Conservation (phyloP, 2,797 vertebrate species). For the Dermochelys coriacea region DNA sequence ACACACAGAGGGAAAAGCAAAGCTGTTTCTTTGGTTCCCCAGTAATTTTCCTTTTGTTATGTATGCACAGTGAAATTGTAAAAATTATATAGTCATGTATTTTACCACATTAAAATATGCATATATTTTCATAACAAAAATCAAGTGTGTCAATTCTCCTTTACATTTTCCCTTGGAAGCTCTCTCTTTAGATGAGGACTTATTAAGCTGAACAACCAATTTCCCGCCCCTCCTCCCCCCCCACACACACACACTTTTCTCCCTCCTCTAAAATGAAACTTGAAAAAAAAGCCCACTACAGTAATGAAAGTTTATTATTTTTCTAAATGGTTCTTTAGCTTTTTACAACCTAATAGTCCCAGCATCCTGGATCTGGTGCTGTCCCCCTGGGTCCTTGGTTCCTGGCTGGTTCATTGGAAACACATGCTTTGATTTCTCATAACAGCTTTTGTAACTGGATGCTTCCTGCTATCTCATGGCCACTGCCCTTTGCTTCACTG, state of each 20-base stretch:
- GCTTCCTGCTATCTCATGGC: background rate
- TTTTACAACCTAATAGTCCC: background rate
- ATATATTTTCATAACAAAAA: slow-evolving; percentile 23
- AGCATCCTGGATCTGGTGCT: background rate
- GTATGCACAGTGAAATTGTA: slow-evolving; percentile 51
- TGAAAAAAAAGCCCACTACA: background rate
- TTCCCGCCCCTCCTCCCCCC: background rate
- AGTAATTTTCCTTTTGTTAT: slow-evolving; percentile 28
- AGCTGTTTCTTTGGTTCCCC: slow-evolving; percentile 3
- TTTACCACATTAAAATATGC: slow-evolving; percentile 52
- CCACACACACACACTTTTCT: background rate
- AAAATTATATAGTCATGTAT: slow-evolving; percentile 36
- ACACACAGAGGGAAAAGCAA: background rate
- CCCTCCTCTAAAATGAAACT: slow-evolving; percentile 42
- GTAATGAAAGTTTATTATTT: background rate
- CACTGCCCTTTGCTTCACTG: background rate
- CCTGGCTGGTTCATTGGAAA: background rate
- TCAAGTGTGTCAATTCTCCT: slow-evolving; percentile 29
- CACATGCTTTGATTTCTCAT: background rate
- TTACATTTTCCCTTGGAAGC: slow-evolving; percentile 7
- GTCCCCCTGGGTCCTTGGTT: background rate
- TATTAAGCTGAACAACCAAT: slow-evolving; percentile 25
- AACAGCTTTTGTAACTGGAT: background rate
- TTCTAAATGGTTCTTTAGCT: background rate
- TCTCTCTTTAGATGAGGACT: background rate